Base-by-base conservation (phyloP, 2,113 vertebrate species). In the Lamprologus speciosus region DNA sequence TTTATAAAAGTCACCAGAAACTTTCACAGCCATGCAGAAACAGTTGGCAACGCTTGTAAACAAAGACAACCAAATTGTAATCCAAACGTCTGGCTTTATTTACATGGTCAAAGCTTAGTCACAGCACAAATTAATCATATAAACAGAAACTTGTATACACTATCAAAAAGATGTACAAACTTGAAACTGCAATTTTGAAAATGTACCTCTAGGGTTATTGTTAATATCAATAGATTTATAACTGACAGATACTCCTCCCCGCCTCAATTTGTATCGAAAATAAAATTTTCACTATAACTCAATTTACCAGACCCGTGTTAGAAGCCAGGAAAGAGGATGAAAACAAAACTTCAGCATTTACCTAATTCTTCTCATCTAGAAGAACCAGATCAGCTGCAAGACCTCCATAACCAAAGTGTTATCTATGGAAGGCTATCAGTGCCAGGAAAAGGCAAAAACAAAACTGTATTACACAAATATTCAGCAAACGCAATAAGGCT, bases 111-210 rank as follows among this genome's bases (percentile, higher is more conserved):
- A 97, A 97, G 94, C 94, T 96, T 95, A 92, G 90, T 95, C 96
- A 98, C 97, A 97, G 97, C 97, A 97, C 97, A 97, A 97, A 94
- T 96, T 97, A 97, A 97, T 97, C 96, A 97, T 96, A 97, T 97
- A 97, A 98, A 98, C 68, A 97, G 97, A 97, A 97, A 97, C 97
- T 97, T 97, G 94, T 97, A 97, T 97, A 98, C 98, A 97, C 96
- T 97, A 98, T 98, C 97, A 99, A 99, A 98, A 97, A 96, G 93
- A 98, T 97, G 96, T 98, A 99, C 97, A 99, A 99, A 98, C 96
- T 96, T 97, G 95, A 95, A 96, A 96, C 91, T 96, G 94, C 95
- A 96, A 96, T 19, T 97, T 95, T 96, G 89, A 93, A 96, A 86
- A 96, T 97, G 95, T 97, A 98, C 97, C 97, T 95, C 94, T 95